Conservation (phyloP, 1,140 invertebrate species). For the Idris sp. region DNA sequence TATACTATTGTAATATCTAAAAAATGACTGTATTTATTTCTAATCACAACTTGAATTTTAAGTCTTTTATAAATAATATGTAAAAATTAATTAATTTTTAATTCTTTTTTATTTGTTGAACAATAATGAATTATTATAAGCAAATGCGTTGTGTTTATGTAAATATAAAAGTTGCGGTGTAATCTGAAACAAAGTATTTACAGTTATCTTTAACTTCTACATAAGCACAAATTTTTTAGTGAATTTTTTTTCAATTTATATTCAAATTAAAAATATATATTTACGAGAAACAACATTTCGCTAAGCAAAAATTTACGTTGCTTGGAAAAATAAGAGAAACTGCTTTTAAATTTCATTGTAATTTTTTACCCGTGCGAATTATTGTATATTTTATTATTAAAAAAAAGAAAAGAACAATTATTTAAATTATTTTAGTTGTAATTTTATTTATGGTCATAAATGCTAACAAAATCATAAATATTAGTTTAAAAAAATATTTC, state of each 20-base stretch:
- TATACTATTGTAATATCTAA: constrained; percentile 7
- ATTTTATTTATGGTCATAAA: constrained; percentile 11
- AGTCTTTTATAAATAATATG: neutral
- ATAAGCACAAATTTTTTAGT: constrained; percentile 13
- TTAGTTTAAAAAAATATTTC: constrained; percentile 16
- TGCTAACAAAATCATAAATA: constrained; percentile 9
- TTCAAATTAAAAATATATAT: constrained; percentile 30
- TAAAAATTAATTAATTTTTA: constrained; percentile 16
- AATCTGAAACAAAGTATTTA: constrained; percentile 23
- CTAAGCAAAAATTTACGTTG: neutral
- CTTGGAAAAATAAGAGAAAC: neutral
- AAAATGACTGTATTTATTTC: constrained; percentile 6
- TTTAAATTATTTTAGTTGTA: neutral
- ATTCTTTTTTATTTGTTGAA: constrained; percentile 18
- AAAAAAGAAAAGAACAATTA: no score
- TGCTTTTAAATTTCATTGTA: no score
- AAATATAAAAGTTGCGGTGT: constrained; percentile 19
- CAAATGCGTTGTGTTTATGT: constrained; percentile 42
- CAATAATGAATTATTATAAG: constrained; percentile 49
- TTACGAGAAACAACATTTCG: constrained; percentile 4
- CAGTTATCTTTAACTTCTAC: constrained; percentile 16
- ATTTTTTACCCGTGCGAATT: no score
- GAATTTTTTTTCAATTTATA: constrained; percentile 26
- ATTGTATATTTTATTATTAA: no score
- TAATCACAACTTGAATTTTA: constrained; percentile 14